Conservation (phyloP, 2,113 vertebrate genomes). For the Lepisosteus oculatus region DNA sequence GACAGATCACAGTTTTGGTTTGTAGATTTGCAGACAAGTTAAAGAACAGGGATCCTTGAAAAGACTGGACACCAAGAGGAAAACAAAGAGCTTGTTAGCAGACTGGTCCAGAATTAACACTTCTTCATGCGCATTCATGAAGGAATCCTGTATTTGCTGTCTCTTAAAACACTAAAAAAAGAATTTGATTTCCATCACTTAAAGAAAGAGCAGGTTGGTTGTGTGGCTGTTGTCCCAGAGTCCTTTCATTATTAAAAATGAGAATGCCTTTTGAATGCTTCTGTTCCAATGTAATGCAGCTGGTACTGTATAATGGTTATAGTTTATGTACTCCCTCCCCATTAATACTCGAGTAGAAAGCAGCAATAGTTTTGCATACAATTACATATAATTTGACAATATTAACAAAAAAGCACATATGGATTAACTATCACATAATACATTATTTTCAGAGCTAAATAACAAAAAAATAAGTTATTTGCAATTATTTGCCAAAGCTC, state of each 20-base stretch:
- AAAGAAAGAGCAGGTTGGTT: background rate
- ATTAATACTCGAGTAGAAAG: constrained; percentile 54
- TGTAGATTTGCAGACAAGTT: constrained; percentile 22
- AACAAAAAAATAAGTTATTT: constrained; percentile 26
- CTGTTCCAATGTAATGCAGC: constrained; percentile 14
- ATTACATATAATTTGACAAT: constrained; percentile 56
- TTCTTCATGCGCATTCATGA: no score
- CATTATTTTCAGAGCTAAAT: constrained; percentile 42
- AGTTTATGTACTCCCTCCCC: constrained; percentile 35
- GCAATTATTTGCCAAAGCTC: constrained; percentile 24
- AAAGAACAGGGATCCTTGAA: background rate
- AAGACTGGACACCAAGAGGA: constrained; percentile 4
- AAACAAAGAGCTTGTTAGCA: background rate
- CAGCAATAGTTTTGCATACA: constrained; percentile 60
- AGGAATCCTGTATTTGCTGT: no score
- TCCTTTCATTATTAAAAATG: background rate
- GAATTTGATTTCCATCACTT: no score
- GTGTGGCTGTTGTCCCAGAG: constrained; percentile 8
- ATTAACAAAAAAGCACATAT: constrained; percentile 39
- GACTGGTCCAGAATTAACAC: no score
- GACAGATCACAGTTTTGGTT: constrained; percentile 80
- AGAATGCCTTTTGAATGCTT: constrained; percentile 32
- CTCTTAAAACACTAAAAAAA: no score
- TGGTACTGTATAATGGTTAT: constrained; percentile 37
- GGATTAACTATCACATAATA: constrained; percentile 41